Conservation (phyloP, 2,888 invertebrate genomes). For the Andrena camellia region DNA sequence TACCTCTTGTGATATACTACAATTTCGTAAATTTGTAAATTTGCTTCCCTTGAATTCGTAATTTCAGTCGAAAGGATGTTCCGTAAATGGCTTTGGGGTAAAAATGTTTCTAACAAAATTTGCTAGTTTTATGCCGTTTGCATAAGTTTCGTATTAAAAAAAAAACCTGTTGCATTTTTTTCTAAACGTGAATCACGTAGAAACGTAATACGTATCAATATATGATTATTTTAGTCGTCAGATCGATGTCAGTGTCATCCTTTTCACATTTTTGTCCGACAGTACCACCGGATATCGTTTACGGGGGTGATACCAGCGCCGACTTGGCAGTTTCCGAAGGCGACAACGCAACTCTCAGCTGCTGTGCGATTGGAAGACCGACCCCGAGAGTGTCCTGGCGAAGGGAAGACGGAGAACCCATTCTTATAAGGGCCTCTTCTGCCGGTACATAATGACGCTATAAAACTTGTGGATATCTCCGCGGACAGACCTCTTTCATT, state of each 20-base stretch:
- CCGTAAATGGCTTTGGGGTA: too few species aligned
- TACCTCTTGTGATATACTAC: too few species aligned
- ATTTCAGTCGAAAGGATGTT: too few species aligned
- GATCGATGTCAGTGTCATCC: constrained; percentile 16
- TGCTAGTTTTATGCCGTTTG: neutral
- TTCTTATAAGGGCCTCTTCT: constrained; percentile 85
- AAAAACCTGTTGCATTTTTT: neutral
- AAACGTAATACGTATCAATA: neutral
- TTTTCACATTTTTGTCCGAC: constrained; percentile 59
- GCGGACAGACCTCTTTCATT: constrained; percentile 54
- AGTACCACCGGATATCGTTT: constrained; percentile 88
- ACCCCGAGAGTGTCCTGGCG: constrained; percentile 88
- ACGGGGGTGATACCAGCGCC: constrained; percentile 87
- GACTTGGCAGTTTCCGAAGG: constrained; percentile 88
- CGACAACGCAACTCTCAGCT: constrained; percentile 88
- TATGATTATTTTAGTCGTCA: neutral
- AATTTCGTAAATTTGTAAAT: too few species aligned
- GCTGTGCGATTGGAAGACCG: constrained; percentile 87
- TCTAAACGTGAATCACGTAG: neutral
- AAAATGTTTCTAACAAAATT: too few species aligned
- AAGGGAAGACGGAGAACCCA: constrained; percentile 87
- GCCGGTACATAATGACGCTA: constrained; percentile 68
- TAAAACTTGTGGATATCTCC: constrained; percentile 62
- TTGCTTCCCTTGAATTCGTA: too few species aligned
- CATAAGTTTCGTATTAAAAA: neutral